These are phyloP conservation scores for Endotricha flammealis DNA, from an alignment of 2,888 invertebrate species.

Conservation along the genomic window DNA sequence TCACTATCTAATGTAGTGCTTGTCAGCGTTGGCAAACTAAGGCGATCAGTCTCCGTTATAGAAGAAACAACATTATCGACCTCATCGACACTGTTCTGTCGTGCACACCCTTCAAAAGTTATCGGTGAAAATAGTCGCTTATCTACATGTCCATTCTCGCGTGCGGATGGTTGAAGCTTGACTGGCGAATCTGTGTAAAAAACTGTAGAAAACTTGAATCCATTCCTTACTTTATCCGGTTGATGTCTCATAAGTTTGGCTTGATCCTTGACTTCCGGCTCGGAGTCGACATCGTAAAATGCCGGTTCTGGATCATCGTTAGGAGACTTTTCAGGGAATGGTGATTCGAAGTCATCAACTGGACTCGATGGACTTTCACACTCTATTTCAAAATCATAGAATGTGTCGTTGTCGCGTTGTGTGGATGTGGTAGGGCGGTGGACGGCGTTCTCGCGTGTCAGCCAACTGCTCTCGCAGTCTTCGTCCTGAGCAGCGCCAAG, in stretches of 20 bases:
- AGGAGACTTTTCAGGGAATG: constrained; percentile 74
- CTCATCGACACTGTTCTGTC: constrained; percentile 62
- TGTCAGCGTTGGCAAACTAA: constrained; percentile 36
- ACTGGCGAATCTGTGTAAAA: constrained; percentile 66
- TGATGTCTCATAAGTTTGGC: constrained; percentile 51
- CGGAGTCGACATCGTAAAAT: constrained; percentile 73
- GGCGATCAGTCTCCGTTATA: constrained; percentile 33
- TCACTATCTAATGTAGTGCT: constrained; percentile 55
- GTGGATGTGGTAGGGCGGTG: constrained; percentile 37
- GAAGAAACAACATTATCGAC: constrained; percentile 45
- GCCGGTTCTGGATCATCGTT: constrained; percentile 75
- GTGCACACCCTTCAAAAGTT: constrained; percentile 68
- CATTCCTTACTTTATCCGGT: constrained; percentile 72
- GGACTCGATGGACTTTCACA: constrained; percentile 85
- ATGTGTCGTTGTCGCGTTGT: constrained; percentile 75
- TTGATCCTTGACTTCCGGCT: constrained; percentile 54
- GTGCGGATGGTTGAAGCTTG: constrained; percentile 57
- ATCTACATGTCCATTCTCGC: constrained; percentile 64
- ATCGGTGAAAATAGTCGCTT: constrained; percentile 66
- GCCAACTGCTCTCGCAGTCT: constrained; percentile 66
- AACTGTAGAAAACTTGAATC: constrained; percentile 60
- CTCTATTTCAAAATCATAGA: constrained; percentile 81
- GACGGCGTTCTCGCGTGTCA: constrained; percentile 39
- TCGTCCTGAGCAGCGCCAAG: constrained; percentile 78
- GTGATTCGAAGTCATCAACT: constrained; percentile 75